phyloP scores from a whole-genome alignment of 2,113 vertebrate genomes.

The Aviceda subcristata region DNA sequence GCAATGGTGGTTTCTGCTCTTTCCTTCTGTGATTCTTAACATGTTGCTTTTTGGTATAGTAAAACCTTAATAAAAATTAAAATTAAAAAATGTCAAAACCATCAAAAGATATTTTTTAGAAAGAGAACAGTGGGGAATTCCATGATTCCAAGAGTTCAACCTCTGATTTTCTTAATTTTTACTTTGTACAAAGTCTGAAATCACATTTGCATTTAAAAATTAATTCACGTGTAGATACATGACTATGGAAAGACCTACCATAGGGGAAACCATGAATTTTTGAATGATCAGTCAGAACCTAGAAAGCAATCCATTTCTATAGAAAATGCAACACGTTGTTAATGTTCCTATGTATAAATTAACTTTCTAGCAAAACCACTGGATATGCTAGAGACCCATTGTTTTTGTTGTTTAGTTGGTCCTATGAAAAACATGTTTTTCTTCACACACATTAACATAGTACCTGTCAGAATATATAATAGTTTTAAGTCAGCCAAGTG shows the following conservation, averaged over 20 bases:
- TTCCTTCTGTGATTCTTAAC: neutral
- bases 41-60: neutral
- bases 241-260: neutral
- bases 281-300: neutral
- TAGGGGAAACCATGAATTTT: neutral
- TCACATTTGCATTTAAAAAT: neutral
- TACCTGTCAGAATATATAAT: neutral
- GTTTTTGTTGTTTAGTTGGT: neutral
- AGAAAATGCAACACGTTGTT: neutral
- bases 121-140: neutral
- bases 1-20: neutral
- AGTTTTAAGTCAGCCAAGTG: neutral
- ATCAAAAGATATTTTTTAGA: neutral
- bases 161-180: neutral
- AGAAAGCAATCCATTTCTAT: neutral
- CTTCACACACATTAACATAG: neutral
- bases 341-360: neutral
- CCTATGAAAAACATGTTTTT: neutral
- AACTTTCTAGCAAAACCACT: neutral
- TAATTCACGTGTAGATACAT: neutral
- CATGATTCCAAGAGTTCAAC: neutral
- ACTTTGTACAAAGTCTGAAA: neutral
- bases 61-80: neutral
- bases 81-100: neutral
- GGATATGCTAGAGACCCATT: neutral